A percentile compares a stretch with the other conserved stretches of the same genome.
Evolutionary conservation across 2,888 invertebrate species (phyloP).

Genomic region (Tenthredo scrophulariae): DNA sequence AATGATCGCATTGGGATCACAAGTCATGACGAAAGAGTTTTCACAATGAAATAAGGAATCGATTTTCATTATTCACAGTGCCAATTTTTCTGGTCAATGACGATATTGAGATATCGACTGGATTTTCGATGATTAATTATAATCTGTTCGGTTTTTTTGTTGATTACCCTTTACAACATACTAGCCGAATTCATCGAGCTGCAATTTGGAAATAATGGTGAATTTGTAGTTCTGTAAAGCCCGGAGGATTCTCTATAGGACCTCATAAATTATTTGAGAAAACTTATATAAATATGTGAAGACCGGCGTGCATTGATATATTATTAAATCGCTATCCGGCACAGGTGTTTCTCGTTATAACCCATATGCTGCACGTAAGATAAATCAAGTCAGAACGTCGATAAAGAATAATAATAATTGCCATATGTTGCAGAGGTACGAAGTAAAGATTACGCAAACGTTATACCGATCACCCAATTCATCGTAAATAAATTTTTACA

Average conservation of each 20-base stretch:
- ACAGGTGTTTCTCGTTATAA: slow-evolving; percentile 14
- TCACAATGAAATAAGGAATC: not conserved
- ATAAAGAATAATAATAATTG: slow-evolving; percentile 44
- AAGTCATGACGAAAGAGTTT: not conserved
- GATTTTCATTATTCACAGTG: not conserved
- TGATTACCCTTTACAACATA: slow-evolving; percentile 2
- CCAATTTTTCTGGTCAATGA: not conserved
- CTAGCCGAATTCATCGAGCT: not conserved
- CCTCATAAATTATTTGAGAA: not conserved
- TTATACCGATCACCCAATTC: slow-evolving; percentile 27
- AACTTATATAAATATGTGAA: slow-evolving; percentile 6
- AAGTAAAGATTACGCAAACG: slow-evolving; percentile 1
- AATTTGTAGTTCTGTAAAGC: not conserved
- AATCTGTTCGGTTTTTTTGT: not conserved
- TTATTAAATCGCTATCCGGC: not conserved
- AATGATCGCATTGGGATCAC: not conserved
- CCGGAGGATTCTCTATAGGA: not conserved
- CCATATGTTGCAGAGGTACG: not conserved
- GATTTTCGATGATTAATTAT: not conserved
- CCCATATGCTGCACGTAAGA: not conserved
- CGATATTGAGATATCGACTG: not conserved
- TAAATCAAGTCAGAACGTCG: slow-evolving; percentile 27
- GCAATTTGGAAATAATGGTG: not conserved
- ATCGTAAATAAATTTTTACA: slow-evolving; percentile 12
- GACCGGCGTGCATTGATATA: not conserved